Evolutionary conservation across 1,140 invertebrate species (phyloP).

Genomic region (Drosophila nasuta): DNA sequence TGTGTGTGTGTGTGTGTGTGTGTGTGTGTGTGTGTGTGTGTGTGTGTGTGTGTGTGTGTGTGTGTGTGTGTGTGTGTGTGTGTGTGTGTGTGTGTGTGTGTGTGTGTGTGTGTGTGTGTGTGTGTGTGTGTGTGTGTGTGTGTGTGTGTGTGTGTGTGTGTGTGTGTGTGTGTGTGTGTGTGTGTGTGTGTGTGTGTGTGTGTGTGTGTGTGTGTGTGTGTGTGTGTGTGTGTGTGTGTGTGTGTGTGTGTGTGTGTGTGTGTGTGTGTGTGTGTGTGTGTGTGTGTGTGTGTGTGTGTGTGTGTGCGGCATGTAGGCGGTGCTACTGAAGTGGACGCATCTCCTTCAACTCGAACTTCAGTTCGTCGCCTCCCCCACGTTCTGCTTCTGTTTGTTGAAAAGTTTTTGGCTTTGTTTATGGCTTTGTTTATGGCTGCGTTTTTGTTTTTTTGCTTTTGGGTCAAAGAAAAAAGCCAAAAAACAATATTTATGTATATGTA

Average conservation of each 20-base stretch:
- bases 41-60: slow-evolving; percentile 4
- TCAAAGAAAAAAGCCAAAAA: slow-evolving; percentile 58
- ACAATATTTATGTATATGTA: slow-evolving; percentile 24
- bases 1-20: slow-evolving; percentile 1
- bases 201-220: slow-evolving; percentile 1
- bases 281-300: slow-evolving; percentile 1
- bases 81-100: background rate
- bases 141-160: slow-evolving; percentile 1
- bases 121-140: background rate
- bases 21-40: background rate
- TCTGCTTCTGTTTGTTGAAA: slow-evolving; percentile 47
- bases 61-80: slow-evolving; percentile 1
- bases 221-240: background rate
- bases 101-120: slow-evolving; percentile 10
- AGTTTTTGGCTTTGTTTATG: slow-evolving; percentile 72
- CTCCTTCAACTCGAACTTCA: slow-evolving; percentile 22
- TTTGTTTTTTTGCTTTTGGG: slow-evolving; percentile 65
- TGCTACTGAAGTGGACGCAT: slow-evolving; percentile 69
- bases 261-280: background rate
- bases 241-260: slow-evolving; percentile 10
- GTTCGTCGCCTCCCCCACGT: background rate
- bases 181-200: slow-evolving; percentile 4
- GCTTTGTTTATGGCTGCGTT: slow-evolving; percentile 63
- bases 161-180: background rate
- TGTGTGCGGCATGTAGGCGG: slow-evolving; percentile 26